Base-by-base conservation (phyloP, 2,888 invertebrate genomes). In the Lathronympha strigana region DNA sequence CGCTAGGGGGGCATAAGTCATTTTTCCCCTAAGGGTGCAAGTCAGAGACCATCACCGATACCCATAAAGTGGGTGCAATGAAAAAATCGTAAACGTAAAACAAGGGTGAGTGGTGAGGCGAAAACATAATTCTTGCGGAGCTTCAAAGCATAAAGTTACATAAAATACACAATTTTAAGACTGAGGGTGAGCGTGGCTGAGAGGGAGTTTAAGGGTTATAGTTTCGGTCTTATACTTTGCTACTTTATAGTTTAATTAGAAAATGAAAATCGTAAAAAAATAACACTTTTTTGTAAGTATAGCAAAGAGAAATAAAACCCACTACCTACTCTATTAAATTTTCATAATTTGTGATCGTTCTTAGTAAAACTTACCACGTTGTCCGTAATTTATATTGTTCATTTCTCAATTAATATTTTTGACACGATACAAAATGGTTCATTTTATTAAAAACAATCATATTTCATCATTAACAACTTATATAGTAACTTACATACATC, bases 31-130 rank as follows among this genome's bases (percentile, higher is more conserved):
- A 19, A 9, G 2, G 9, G 0, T 25, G 15, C 15, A 11, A 13
- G 40, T 19, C 28, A 19, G 15, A 19, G 43, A 57, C 80, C 86
- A 84, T 84, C 82, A 78, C 80, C 73, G 76, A 77, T 73, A 80
- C 77, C 87, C 88, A 86, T 91, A 89, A 91, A 90, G 80, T 81
- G 84, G 83, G 72, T 80, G 85, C 86, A 86, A 87, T 89, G 88
- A 90, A 88, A 88, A 88, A 83, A 81, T 74, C 82, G 81, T 89
- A 89, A 90, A 57, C 43, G 43, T 57, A 90, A 86, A 33, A 54
- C 83, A 86, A 85, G 79, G 79, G 80, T 77, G 78, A 77, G 79
- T 80, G 78, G 79, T 76, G 78, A 81, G 70, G 79, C 76, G 79
- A 84, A 86, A 86, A 86, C 88, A 87, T 88, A 82, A 87, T 84